Evolutionary conservation across 2,888 invertebrate species (phyloP), one percentile per base, ranked within the genome.

Genomic region (Formica aserva): DNA sequence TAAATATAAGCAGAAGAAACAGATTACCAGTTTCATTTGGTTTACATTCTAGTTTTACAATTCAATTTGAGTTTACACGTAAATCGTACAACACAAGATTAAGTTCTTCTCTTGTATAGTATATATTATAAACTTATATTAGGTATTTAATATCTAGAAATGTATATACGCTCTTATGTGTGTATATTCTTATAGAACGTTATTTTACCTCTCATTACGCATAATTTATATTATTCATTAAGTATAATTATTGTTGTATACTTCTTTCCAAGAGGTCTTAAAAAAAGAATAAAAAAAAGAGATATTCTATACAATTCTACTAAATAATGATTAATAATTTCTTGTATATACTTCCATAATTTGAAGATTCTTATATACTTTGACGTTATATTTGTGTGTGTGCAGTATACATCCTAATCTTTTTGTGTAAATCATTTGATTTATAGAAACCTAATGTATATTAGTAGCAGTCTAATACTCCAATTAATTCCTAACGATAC

Each of bases 401-500:
- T 45, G 45, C 55, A 38, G 29, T 71, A 60, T 41, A 41, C 35
- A 69, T 71, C 57, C 15, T 48, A 41, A 72, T 72, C 26, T 72
- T 22, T 29, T 22, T 26, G 41, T 32, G 22, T 32, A 52, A n/a
- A 60, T 71, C 18, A 22, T 60, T 62, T 75, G 35, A 22, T 55
- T 81, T 63, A 41, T 81, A 84, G 71, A 81, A 75, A 87, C 84
- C 60, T 45, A 86, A 85, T 84, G 67, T 85, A 52, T 52, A 89
- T 89, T 87, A 90, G 85, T 87, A 91, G 72, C 84, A 72, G 78
- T 85, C 86, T 91, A 89, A 86, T 63, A 87, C 81, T 90, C 84
- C 85, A 88, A 91, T 87, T 88, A 91, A 89, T 87, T 86, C 88
- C 90, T 91, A 93, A 90, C 87, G 85, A 89, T 91, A 91, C 88